Conservation (phyloP, 2,797 vertebrate genomes). For the Fundulus diaphanus region DNA sequence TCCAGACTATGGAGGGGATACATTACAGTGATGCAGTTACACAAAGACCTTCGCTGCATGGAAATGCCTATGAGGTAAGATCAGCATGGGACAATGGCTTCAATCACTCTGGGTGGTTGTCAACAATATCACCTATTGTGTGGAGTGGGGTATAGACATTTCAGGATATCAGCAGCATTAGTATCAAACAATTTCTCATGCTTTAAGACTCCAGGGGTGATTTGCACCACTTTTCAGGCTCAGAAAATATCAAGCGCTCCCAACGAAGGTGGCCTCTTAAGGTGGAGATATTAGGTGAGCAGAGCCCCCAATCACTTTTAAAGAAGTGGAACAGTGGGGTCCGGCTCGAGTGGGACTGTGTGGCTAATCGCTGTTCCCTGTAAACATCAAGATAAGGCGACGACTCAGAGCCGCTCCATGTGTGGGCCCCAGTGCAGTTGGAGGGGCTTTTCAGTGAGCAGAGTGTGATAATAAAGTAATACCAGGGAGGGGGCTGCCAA, state of each 20-base stretch:
- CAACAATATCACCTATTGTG: conserved; percentile 80
- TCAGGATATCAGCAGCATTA: conserved; percentile 76
- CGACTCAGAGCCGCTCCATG: conserved; percentile 71
- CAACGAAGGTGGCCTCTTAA: conserved; percentile 70
- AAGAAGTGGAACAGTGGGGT: conserved; percentile 80
- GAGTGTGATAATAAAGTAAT: conserved; percentile 76
- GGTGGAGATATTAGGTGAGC: conserved; percentile 76
- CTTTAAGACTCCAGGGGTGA: conserved; percentile 80
- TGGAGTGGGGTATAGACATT: conserved; percentile 65
- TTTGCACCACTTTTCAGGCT: conserved; percentile 80
- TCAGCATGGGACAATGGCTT: conserved; percentile 76
- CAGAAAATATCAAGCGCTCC: conserved; percentile 72
- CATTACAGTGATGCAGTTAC: conserved; percentile 80
- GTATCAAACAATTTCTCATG: conserved; percentile 77
- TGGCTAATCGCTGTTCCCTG: conserved; percentile 84
- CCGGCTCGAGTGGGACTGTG: conserved; percentile 66
- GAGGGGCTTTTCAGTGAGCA: conserved; percentile 73
- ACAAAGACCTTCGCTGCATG: conserved; percentile 76
- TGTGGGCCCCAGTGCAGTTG: conserved; percentile 74
- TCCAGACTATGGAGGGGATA: conserved; percentile 73
- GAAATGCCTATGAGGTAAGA: conserved; percentile 80
- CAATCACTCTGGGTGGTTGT: conserved; percentile 76
- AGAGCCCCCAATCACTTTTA: conserved; percentile 71
- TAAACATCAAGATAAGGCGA: conserved; percentile 83
- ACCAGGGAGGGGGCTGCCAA: conserved; percentile 73